These are phyloP conservation scores for Lathamus discolor DNA, from an alignment of 2,113 vertebrate genomes.

Conservation along the genomic window DNA sequence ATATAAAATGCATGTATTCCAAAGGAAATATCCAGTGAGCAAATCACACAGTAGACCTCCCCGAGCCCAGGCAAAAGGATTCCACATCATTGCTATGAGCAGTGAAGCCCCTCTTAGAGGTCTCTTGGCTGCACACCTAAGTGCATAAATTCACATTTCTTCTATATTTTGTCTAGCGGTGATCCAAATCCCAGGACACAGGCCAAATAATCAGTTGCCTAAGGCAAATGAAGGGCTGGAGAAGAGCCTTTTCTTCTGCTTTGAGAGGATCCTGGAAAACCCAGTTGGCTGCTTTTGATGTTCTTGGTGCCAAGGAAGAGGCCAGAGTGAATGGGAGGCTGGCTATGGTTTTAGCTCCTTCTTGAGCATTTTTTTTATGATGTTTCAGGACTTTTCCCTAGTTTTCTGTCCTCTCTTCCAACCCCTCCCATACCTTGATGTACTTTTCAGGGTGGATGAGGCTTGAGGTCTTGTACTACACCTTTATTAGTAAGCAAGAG, in stretches of 20 bases:
- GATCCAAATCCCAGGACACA: background rate
- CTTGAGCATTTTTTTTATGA: background rate
- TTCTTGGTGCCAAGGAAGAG: background rate
- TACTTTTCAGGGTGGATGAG: background rate
- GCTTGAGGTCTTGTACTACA: background rate
- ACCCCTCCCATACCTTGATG: background rate
- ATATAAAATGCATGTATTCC: background rate
- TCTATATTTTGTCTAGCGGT: background rate
- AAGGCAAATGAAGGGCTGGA: background rate
- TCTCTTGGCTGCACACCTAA: background rate
- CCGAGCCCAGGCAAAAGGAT: background rate
- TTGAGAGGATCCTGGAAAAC: background rate
- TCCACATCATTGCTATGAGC: background rate
- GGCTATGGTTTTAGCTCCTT: background rate
- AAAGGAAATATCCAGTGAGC: background rate
- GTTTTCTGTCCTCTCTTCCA: background rate
- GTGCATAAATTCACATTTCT: background rate
- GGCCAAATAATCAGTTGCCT: background rate
- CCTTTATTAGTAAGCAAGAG: background rate
- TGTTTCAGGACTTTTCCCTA: background rate
- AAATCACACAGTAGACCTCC: background rate
- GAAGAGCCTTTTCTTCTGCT: background rate
- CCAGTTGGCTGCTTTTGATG: background rate
- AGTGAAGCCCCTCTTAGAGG: background rate
- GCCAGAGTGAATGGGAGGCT: background rate